Base-by-base conservation (phyloP, 1,140 invertebrate species). In the Panulirus ornatus region DNA sequence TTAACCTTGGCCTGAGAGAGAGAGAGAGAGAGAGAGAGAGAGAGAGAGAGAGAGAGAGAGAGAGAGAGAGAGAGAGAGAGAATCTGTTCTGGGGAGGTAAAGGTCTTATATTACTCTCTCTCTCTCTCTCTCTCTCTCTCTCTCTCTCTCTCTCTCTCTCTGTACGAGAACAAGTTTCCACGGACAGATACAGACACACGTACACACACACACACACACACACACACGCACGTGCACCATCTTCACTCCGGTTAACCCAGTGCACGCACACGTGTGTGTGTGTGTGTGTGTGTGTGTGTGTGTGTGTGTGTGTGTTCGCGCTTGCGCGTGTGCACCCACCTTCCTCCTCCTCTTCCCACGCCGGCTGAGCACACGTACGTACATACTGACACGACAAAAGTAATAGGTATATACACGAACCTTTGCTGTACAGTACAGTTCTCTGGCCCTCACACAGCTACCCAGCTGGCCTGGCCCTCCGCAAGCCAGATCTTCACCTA, bases 131-230 rank as follows among this genome's bases (percentile, higher is more conserved):
- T 0, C 44, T 76, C 44, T 27, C 75, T 27, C 75, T 27, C 44
- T 30, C 76, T 0, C 76, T 22, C 73, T 42, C 73, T 22, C 79
- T 63, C 58, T 1, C 34, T 22, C 58, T 82, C 47, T 63, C 73
- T 42, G 36, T 42, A 11, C 9, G 51, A 9, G 22, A 58, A n/a
- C n/a, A n/a, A n/a, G n/a, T n/a, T n/a, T n/a, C n/a, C n/a, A n/a
- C n/a, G n/a, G n/a, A n/a, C n/a, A n/a, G n/a, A n/a, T n/a, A n/a
- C n/a, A n/a, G n/a, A n/a, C n/a, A n/a, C n/a, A n/a, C n/a, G n/a
- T n/a, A 58, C 66, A 70, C 66, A 70, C 66, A 70, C 66, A 70
- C 66, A 70, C 66, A 70, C 66, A 70, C 66, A 70, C 66, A 70
- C 66, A 70, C 66, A 70, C 66, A 70, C 66, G 36, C 66, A 70